These are phyloP conservation scores for Eurois occulta DNA, from an alignment of 2,888 invertebrate genomes.

Conservation along the genomic window DNA sequence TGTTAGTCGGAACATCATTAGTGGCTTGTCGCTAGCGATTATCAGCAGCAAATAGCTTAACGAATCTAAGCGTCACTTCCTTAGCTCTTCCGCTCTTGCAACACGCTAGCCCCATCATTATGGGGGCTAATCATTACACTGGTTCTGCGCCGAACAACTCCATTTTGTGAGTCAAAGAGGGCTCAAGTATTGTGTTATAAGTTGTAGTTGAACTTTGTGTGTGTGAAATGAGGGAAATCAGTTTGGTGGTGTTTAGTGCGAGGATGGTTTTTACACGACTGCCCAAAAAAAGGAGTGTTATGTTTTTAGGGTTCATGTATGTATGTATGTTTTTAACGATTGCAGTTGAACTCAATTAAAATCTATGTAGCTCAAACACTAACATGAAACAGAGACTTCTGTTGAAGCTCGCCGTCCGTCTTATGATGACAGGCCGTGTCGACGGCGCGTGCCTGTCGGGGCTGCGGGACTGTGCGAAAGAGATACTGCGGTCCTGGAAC, in stretches of 20 bases:
- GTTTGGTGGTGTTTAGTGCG: not conserved
- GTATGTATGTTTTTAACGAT: not conserved
- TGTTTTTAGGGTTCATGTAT: too few species aligned
- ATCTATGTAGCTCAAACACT: not conserved
- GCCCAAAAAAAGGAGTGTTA: too few species aligned
- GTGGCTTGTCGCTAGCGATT: conserved; percentile 71
- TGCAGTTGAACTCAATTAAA: not conserved
- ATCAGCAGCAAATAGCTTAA: conserved; percentile 76
- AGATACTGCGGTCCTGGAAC: too few species aligned
- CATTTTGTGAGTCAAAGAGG: conserved; percentile 29
- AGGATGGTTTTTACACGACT: too few species aligned
- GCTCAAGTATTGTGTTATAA: conserved; percentile 4
- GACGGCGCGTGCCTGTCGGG: too few species aligned
- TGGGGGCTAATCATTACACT: conserved; percentile 56
- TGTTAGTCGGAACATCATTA: conserved; percentile 64
- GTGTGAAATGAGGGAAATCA: not conserved
- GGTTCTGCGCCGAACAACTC: conserved; percentile 43
- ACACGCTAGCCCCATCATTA: conserved; percentile 69
- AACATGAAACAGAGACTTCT: not conserved
- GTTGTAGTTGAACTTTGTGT: not conserved
- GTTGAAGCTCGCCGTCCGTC: too few species aligned
- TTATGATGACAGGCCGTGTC: too few species aligned
- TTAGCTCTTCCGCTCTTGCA: conserved; percentile 73
- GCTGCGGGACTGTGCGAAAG: too few species aligned
- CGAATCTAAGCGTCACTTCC: conserved; percentile 82